A percentile compares a stretch with the other conserved stretches of the same genome.
phyloP scores from a whole-genome alignment of 2,888 invertebrate species.

The Sinohyriopsis cumingii region DNA sequence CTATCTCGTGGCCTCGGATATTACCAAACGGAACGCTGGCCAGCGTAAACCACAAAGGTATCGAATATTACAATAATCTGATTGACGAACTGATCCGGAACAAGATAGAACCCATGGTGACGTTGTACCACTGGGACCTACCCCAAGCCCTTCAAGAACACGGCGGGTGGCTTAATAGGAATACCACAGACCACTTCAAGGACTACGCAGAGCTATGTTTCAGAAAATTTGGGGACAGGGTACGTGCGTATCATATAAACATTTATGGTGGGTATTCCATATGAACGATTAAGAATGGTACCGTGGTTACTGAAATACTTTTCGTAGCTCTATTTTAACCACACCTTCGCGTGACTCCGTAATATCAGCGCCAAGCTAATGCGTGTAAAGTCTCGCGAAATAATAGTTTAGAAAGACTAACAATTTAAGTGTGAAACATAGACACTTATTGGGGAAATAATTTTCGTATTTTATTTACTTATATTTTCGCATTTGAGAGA shows the following conservation, averaged over 20 bases:
- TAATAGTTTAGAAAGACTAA: too few relatives aligned
- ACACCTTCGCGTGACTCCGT: too few relatives aligned
- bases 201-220: slow-evolving; percentile 70
- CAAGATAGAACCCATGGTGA: slow-evolving; percentile 76
- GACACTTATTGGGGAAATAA: too few relatives aligned
- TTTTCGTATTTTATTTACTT: too few relatives aligned
- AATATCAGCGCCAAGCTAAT: too few relatives aligned
- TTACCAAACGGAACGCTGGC: slow-evolving; percentile 77
- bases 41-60: slow-evolving; percentile 75
- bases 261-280: too few relatives aligned
- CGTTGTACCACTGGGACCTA: slow-evolving; percentile 74
- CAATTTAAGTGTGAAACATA: too few relatives aligned
- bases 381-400: too few relatives aligned
- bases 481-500: too few relatives aligned
- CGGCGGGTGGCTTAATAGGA: slow-evolving; percentile 65
- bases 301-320: too few relatives aligned
- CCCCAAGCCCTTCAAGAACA: slow-evolving; percentile 68
- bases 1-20: slow-evolving; percentile 82
- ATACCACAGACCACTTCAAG: slow-evolving; percentile 62
- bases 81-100: slow-evolving; percentile 78
- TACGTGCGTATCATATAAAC: slow-evolving; percentile 17
- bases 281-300: too few relatives aligned
- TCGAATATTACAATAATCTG: slow-evolving; percentile 84
- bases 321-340: too few relatives aligned
- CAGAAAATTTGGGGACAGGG: slow-evolving; percentile 67